Evolutionary conservation across 2,888 invertebrate species (phyloP), one percentile per base, ranked within the genome.

Genomic region (Thereva unica): DNA sequence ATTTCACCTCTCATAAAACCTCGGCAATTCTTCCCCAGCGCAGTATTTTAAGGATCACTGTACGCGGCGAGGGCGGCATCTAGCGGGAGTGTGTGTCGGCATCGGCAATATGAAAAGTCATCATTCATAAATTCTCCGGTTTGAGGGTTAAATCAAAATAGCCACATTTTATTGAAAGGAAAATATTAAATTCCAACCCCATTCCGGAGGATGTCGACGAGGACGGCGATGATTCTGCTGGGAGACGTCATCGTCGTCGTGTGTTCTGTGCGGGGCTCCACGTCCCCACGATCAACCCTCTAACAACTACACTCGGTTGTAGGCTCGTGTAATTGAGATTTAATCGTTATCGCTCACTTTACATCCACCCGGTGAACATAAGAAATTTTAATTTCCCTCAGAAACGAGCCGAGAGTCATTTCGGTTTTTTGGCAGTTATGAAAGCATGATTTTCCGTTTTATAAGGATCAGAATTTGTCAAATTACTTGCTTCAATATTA

Each of bases 261-360:
- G n/a, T n/a, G n/a, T n/a, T n/a, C n/a, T n/a, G 23, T 23, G 23
- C 23, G 23, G 23, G 2, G 23, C 23, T 2, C 23, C 23, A 23
- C 2, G 23, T 23, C 23, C 23, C 23, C 35, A 7, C 34, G 2
- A 23, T 3, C 5, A 5, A 52, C 34, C 52, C 6, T n/a, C 52
- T 10, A n/a, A n/a, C 23, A 7, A 23, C 23, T 23, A 23, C n/a
- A n/a, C 23, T 23, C 23, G 23, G 23, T 23, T 23, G 2, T 23
- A 23, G 23, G 23, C 23, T 34, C 35, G 35, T 34, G 23, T 52
- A 52, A 52, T 52, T 52, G 35, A 23, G 34, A 35, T 52, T 52
- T 52, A 52, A 52, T 52, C 52, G 52, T 52, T 52, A 52, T 52
- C 52, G 52, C 52, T 52, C 35, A 52, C 52, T 52, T 52, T 35